phyloP scores from a whole-genome alignment of 2,888 invertebrate genomes.

The Agriopis leucophaearia region DNA sequence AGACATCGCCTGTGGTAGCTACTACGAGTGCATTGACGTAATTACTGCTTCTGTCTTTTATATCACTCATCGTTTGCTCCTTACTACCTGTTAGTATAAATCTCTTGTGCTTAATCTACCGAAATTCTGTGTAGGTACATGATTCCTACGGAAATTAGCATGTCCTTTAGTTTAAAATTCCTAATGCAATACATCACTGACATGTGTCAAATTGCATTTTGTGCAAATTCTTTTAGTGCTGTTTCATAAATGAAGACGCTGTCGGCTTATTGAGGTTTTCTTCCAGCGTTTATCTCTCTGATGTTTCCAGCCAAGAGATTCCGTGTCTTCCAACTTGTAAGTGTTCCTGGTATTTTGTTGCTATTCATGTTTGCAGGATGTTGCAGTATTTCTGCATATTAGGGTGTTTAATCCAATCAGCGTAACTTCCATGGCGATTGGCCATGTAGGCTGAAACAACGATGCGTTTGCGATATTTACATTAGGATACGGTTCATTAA shows the following conservation, averaged over 20 bases:
- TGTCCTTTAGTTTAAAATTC: neutral
- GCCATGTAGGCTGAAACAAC: slow-evolving; percentile 1
- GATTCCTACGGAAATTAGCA: neutral
- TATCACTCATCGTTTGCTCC: slow-evolving; percentile 28
- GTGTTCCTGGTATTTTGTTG: too few relatives aligned
- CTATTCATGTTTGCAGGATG: too few relatives aligned
- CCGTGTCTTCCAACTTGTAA: too few relatives aligned
- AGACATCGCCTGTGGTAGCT: slow-evolving; percentile 34
- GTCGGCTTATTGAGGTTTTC: too few relatives aligned
- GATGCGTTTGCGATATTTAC: slow-evolving; percentile 44
- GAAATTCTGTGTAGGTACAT: neutral
- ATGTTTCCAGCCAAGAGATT: too few relatives aligned
- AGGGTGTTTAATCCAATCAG: slow-evolving; percentile 13
- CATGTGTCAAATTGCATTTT: too few relatives aligned
- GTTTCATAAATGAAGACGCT: too few relatives aligned
- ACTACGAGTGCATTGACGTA: slow-evolving; percentile 36
- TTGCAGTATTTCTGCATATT: too few relatives aligned
- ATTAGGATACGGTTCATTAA: slow-evolving; percentile 58
- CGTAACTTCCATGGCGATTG: neutral
- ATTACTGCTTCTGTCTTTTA: slow-evolving; percentile 36
- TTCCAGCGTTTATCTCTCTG: too few relatives aligned
- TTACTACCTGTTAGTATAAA: slow-evolving; percentile 11
- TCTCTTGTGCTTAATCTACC: neutral
- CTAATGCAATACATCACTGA: neutral
- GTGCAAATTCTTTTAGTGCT: too few relatives aligned